These are phyloP conservation scores for Pogona vitticeps DNA, from an alignment of 2,113 vertebrate species.

Conservation along the genomic window DNA sequence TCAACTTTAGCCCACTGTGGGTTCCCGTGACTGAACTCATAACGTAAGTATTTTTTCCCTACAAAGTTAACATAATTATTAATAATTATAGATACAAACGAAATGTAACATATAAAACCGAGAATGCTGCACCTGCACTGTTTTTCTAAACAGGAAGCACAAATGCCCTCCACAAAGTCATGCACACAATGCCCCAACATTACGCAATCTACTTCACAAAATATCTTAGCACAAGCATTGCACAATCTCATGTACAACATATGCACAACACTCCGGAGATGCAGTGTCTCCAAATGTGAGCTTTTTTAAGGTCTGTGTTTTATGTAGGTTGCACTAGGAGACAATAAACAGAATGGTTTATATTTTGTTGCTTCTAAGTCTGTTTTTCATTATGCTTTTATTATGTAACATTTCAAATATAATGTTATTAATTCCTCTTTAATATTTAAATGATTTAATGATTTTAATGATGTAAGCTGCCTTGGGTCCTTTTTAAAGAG, in stretches of 20 bases:
- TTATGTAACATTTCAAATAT: too few relatives aligned
- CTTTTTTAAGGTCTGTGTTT: neutral
- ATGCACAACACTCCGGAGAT: neutral
- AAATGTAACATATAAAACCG: neutral
- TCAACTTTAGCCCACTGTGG: conserved; percentile 96
- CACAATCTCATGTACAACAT: neutral
- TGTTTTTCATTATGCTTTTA: too few relatives aligned
- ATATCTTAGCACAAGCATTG: neutral
- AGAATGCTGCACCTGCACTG: neutral
- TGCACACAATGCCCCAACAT: neutral
- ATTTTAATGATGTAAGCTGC: too few relatives aligned
- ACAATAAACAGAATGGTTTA: too few relatives aligned
- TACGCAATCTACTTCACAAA: neutral
- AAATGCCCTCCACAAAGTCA: neutral
- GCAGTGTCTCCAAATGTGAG: too few relatives aligned
- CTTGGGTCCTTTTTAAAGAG: too few relatives aligned
- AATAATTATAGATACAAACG: neutral
- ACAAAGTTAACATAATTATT: neutral
- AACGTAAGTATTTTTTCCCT: conserved; percentile 78
- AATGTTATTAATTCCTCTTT: too few relatives aligned
- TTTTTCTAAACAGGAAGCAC: too few relatives aligned
- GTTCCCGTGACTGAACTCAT: conserved; percentile 92
- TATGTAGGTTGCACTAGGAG: neutral
- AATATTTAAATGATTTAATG: too few relatives aligned
- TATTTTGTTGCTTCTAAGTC: too few relatives aligned